A percentile compares a stretch with the other conserved stretches of the same genome.
Evolutionary conservation across 2,888 invertebrate species (phyloP).

Genomic region (Blastobasis adustella): DNA sequence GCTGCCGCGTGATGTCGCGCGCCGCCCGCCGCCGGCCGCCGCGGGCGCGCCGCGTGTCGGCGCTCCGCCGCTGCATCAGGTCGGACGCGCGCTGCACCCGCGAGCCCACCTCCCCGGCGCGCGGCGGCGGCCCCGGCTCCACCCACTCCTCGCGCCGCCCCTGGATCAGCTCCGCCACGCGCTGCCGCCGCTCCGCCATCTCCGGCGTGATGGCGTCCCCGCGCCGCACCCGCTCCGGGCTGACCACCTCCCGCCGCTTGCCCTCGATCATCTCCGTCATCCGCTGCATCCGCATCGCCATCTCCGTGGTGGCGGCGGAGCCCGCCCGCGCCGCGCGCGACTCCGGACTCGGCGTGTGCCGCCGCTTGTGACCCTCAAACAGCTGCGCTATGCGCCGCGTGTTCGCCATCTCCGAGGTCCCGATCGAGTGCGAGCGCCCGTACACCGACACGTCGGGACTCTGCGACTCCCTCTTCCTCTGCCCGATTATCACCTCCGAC

Average conservation of each 20-base stretch:
- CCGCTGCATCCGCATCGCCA: constrained; percentile 43
- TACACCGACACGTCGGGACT: constrained; percentile 33
- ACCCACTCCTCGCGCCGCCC: constrained; percentile 8
- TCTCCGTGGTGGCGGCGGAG: constrained; percentile 40
- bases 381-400: constrained; percentile 49
- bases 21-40: constrained; percentile 49
- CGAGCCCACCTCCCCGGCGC: constrained; percentile 56
- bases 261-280: constrained; percentile 59
- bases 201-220: constrained; percentile 44
- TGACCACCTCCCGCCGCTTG: constrained; percentile 39
- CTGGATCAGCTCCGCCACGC: constrained; percentile 44
- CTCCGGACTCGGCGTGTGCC: constrained; percentile 45
- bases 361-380: constrained; percentile 44
- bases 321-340: constrained; percentile 31
- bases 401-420: constrained; percentile 35
- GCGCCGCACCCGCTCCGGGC: constrained; percentile 39
- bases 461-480: constrained; percentile 32
- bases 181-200: constrained; percentile 47
- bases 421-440: constrained; percentile 47
- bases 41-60: constrained; percentile 43
- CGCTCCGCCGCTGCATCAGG: constrained; percentile 83
- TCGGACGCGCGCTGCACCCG: constrained; percentile 84
- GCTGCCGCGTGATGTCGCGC: constrained; percentile 82
- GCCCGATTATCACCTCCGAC: constrained; percentile 32
- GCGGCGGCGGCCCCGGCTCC: constrained; percentile 23